phyloP scores from a whole-genome alignment of 1,140 invertebrate genomes.

The Melanaphis sacchari region DNA sequence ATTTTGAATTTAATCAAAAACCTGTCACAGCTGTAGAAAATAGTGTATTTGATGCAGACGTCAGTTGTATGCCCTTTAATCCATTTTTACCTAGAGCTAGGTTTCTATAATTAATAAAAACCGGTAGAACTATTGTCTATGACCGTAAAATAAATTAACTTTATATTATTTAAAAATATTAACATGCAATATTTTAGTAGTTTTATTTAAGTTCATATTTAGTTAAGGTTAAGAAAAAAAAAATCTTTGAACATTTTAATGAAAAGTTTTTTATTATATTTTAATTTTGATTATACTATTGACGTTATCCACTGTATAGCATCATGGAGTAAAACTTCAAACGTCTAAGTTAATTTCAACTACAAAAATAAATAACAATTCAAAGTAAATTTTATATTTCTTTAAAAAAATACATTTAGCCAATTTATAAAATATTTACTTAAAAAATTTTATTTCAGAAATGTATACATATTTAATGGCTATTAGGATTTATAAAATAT shows the following conservation, averaged over 20 bases:
- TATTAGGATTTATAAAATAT: background rate
- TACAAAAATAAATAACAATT: background rate
- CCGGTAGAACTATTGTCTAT: background rate
- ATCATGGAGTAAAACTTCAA: no score
- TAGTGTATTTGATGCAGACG: background rate
- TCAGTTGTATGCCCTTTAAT: background rate
- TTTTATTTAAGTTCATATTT: background rate
- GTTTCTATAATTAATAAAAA: background rate
- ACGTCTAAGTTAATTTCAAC: background rate
- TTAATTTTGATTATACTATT: background rate
- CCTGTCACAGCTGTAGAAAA: background rate
- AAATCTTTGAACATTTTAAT: background rate
- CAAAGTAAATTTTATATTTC: no score
- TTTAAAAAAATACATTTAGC: background rate
- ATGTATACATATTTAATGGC: no score
- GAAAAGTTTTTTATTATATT: background rate
- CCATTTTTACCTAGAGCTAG: background rate
- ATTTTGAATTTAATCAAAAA: background rate
- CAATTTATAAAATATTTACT: background rate
- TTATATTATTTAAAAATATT: background rate
- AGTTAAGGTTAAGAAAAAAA: background rate
- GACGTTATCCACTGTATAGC: no score
- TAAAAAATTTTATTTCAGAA: background rate
- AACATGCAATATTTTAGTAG: background rate
- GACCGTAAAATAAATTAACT: background rate